Evolutionary conservation across 2,888 invertebrate species (phyloP).

Genomic region (Agrilus cyanescens): DNA sequence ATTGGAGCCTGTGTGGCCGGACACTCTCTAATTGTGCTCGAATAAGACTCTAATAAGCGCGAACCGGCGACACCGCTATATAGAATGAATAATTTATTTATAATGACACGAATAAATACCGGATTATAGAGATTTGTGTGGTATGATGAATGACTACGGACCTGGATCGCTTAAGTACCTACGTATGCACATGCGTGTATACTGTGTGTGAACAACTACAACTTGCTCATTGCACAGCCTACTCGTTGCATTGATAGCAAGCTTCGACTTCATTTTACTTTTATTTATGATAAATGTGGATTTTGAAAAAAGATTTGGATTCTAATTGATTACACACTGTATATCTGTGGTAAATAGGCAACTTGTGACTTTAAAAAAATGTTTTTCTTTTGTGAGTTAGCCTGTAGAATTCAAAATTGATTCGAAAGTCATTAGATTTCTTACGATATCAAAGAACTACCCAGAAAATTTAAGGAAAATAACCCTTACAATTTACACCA

Average conservation of each 20-base stretch:
- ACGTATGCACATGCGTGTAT: background rate
- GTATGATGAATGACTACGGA: conserved; percentile 30
- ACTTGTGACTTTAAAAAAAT: no score
- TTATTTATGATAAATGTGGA: no score
- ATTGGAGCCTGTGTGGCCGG: conserved; percentile 33
- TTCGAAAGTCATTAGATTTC: no score
- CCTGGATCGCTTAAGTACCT: background rate
- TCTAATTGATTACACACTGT: no score
- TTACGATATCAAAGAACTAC: no score
- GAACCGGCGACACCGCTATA: conserved; percentile 28
- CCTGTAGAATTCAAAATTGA: no score
- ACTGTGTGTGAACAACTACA: background rate
- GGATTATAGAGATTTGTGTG: conserved; percentile 38
- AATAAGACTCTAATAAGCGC: conserved; percentile 35
- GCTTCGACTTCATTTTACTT: no score
- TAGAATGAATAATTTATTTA: conserved; percentile 36
- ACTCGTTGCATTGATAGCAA: background rate
- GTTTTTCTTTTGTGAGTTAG: no score
- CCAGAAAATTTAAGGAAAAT: no score
- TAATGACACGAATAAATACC: conserved; percentile 37
- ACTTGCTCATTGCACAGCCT: background rate
- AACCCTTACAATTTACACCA: no score
- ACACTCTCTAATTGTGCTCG: conserved; percentile 37
- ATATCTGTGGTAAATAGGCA: no score
- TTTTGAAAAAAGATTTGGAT: no score